Evolutionary conservation across 2,113 vertebrate genomes (phyloP), one percentile per base, ranked within the genome.

Genomic region (Castor canadensis): DNA sequence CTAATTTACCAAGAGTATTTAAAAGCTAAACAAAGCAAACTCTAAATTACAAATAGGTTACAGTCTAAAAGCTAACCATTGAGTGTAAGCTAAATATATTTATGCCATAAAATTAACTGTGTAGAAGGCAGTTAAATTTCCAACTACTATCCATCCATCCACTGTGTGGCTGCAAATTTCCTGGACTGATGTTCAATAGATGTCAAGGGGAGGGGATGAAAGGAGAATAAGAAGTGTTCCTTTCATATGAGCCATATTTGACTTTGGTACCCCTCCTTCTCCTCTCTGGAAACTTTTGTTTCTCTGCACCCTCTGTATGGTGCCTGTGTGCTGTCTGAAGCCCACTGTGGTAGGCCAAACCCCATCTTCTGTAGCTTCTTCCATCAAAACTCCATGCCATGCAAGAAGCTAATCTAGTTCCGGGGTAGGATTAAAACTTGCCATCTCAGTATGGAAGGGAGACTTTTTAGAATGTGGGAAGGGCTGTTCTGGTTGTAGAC

Each of bases 91-190:
- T 69, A 22, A 32, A 20, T 62, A 47, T 28, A 35, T 40, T 87
- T 88, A 54, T 84, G 56, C 47, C 49, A 43, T 47, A 87, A 76
- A 82, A 89, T 89, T 38, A 91, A 69, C 38, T 88, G 35, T 49
- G 16, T 3, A 83, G 49, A 83, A 90, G 22, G 16, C 28, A 40
- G 47, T 32, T 91, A 67, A 49, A 76, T 62, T 76, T 82, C 56
- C 75, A 82, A 24, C 24, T 75, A n/a, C 22, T 32, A 94, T 32
- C 84, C 64, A 71, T 22, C 17, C 49, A 35, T 32, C 9, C 11
- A 85, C 35, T 45, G 20, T 3, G 12, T 24, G 47, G 16, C 47
- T 54, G 17, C 84, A 84, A 76, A 93, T 30, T 10, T 45, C 56
- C 35, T 30, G 19, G 52, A 35, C 64, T 38, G n/a, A 38, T 38